Percentiles rank a stretch among this genome's conserved stretches.
Evolutionary conservation across 2,113 vertebrate genomes (phyloP).

Genomic region (Calcarius ornatus): DNA sequence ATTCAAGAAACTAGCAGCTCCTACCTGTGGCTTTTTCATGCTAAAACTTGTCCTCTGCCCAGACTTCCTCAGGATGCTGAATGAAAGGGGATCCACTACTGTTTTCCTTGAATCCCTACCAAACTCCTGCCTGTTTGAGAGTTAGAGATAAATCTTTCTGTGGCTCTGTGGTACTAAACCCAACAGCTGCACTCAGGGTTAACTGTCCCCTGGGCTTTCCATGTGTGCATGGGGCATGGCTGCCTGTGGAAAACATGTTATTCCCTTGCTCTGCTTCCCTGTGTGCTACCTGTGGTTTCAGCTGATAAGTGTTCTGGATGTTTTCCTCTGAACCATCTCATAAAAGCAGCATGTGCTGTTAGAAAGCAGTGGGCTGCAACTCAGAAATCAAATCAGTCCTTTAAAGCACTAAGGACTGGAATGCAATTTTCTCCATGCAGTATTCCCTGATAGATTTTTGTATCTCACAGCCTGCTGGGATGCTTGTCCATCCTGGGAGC

Average conservation of each 20-base stretch:
- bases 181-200: neutral
- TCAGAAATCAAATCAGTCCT: neutral
- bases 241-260: neutral
- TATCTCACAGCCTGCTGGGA: neutral
- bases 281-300: neutral
- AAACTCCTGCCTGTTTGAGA: conserved; percentile 3
- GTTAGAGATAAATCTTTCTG: neutral
- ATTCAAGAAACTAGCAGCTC: neutral
- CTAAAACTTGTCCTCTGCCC: neutral
- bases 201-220: neutral
- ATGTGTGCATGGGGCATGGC: neutral
- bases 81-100: neutral
- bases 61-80: neutral
- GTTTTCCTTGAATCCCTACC: conserved; percentile 35
- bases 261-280: neutral
- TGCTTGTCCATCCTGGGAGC: neutral
- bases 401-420: neutral
- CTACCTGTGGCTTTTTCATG: neutral
- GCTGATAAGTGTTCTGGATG: neutral
- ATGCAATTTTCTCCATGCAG: neutral
- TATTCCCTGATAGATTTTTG: neutral
- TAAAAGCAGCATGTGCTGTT: neutral
- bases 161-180: neutral
- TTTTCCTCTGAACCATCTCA: conserved; percentile 2
- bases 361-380: neutral